phyloP scores from a whole-genome alignment of 2,113 vertebrate genomes.

The Perognathus longimembris region DNA sequence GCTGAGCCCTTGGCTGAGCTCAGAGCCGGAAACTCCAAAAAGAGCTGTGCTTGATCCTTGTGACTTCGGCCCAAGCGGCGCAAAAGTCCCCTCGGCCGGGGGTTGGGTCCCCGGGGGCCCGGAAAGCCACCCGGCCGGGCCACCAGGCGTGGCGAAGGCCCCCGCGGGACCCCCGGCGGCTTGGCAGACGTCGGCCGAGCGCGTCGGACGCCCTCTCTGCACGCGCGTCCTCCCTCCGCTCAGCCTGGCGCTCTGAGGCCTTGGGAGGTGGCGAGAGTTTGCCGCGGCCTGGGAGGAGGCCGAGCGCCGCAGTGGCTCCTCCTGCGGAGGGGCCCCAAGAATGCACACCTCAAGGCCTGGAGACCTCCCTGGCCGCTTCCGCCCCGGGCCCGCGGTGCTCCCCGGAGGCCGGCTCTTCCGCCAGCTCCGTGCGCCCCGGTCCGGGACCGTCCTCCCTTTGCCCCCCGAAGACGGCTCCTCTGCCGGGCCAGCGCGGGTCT shows the following conservation, averaged over 20 bases:
- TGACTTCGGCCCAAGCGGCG: neutral
- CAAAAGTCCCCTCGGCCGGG: neutral
- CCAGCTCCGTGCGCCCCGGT: neutral
- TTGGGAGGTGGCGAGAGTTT: accelerated
- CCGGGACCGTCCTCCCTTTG: neutral
- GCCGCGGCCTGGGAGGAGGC: no score
- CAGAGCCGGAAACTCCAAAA: neutral
- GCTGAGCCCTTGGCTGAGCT: neutral
- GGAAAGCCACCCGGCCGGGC: accelerated
- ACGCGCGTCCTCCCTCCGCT: slow-evolving; percentile 28
- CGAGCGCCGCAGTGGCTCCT: no score
- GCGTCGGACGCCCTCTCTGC: neutral
- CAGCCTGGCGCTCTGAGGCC: neutral
- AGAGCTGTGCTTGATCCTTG: neutral
- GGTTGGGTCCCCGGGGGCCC: neutral
- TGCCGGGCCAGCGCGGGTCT: neutral
- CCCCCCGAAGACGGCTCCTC: no score
- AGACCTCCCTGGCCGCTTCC: neutral
- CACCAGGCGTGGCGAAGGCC: neutral
- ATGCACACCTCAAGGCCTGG: no score
- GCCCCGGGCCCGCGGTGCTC: no score
- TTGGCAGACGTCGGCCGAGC: no score
- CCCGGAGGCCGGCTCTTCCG: neutral
- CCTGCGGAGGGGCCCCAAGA: no score
- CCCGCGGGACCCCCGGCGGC: neutral